Evolutionary conservation across 1,140 invertebrate genomes (phyloP).

Genomic region (Penaeus vannamei): DNA sequence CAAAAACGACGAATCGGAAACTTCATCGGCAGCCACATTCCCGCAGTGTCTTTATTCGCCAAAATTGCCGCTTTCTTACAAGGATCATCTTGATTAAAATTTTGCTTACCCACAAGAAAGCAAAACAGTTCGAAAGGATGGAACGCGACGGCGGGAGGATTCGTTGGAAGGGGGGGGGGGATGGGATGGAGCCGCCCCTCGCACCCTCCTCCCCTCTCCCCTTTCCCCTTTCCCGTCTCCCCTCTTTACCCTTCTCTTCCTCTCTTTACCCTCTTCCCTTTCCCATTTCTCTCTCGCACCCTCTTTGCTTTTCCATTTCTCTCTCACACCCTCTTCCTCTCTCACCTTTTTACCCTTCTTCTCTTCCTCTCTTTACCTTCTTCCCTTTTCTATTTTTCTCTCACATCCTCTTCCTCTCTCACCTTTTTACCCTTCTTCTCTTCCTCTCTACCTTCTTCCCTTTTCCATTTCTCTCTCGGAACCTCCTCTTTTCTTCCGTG

Average conservation of each 20-base stretch:
- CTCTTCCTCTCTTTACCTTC: neutral
- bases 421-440: too few relatives aligned
- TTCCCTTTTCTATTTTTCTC: neutral
- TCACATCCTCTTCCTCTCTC: neutral
- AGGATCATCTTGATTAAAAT: constrained; percentile 65
- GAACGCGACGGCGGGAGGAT: neutral
- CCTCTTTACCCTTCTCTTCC: neutral
- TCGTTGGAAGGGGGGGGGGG: neutral
- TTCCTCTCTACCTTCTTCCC: neutral
- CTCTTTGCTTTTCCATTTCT: too few relatives aligned
- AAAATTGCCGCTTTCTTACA: constrained; percentile 60
- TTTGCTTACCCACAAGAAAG: constrained; percentile 66
- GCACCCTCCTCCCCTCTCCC: too few relatives aligned
- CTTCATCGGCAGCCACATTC: neutral
- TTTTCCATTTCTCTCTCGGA: too few relatives aligned
- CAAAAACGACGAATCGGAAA: constrained; percentile 1
- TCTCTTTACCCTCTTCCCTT: neutral
- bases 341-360: neutral
- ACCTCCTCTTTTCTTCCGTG: constrained; percentile 8
- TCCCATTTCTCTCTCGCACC: neutral
- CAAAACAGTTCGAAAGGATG: constrained; percentile 49
- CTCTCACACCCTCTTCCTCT: neutral
- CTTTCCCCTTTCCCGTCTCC: neutral
- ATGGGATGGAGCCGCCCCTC: neutral
- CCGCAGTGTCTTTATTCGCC: constrained; percentile 35